phyloP scores from a whole-genome alignment of 30 jellyfish, hydroid and myxozoan species.

The Calvadosia cruxmelitensis region DNA sequence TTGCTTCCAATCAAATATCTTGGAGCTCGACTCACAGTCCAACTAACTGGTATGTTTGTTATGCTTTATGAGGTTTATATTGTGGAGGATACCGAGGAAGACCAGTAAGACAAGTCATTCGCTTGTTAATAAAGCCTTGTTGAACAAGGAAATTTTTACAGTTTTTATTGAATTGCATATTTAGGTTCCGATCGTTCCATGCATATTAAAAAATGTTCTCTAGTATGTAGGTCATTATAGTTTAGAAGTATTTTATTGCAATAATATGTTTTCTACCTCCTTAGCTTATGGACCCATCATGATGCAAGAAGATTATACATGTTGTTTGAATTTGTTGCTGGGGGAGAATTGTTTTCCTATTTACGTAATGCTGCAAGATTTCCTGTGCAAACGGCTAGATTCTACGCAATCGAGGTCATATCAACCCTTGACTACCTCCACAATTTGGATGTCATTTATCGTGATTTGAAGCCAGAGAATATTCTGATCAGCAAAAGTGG shows the following conservation, averaged over 20 bases:
- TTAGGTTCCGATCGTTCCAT: not conserved
- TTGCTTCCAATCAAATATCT: no score
- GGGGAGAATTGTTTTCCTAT: constrained; percentile 93
- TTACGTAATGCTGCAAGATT: constrained; percentile 52
- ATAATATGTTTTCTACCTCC: no score
- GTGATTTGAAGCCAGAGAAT: constrained; percentile 95
- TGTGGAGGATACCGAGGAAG: no score
- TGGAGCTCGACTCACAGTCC: no score
- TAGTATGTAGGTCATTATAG: not conserved
- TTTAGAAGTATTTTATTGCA: no score
- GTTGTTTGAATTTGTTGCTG: constrained; percentile 78
- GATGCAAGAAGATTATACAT: constrained; percentile 52
- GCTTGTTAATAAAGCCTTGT: no score
- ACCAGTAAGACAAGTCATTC: no score
- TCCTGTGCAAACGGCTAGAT: constrained; percentile 40
- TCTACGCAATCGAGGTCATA: constrained; percentile 65
- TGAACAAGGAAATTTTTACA: no score
- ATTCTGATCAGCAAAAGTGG: constrained; percentile 54
- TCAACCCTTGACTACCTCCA: constrained; percentile 74
- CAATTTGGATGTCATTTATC: constrained; percentile 49
- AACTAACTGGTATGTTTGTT: no score
- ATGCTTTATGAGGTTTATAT: no score
- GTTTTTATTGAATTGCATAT: not conserved
- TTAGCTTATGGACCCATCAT: constrained; percentile 70
- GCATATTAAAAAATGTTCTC: not conserved